Conservation (phyloP, 2,797 vertebrate genomes). For the Girardinus metallicus region DNA sequence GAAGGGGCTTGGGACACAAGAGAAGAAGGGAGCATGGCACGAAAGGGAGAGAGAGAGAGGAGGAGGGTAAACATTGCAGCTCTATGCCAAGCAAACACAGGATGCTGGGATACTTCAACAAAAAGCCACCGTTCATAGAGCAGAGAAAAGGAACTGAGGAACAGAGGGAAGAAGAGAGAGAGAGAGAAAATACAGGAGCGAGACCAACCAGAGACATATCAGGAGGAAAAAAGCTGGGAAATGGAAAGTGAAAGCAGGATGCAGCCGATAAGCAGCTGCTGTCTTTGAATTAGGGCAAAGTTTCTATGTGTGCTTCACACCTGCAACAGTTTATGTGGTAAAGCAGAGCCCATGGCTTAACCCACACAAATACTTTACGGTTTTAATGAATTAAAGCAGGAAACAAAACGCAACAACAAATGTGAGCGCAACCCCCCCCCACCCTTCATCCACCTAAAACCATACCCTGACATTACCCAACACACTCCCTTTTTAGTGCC, state of each 20-base stretch:
- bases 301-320: not conserved
- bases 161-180: slow-evolving; percentile 5
- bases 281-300: slow-evolving; percentile 7
- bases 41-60: slow-evolving; percentile 32
- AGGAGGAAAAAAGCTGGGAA: slow-evolving; percentile 30
- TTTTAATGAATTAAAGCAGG: not conserved
- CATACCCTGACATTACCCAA: not conserved
- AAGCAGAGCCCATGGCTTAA: not conserved
- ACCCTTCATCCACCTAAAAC: not conserved
- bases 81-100: slow-evolving; percentile 79
- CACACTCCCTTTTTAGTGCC: not conserved
- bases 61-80: slow-evolving; percentile 78
- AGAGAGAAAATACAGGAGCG: not conserved
- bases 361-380: not conserved
- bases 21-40: slow-evolving; percentile 27
- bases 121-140: slow-evolving; percentile 55
- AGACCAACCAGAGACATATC: slow-evolving; percentile 4
- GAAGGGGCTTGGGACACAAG: slow-evolving; percentile 21
- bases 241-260: slow-evolving; percentile 65
- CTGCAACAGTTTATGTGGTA: not conserved
- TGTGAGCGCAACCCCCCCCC: not conserved
- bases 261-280: slow-evolving; percentile 20
- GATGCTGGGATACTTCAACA: slow-evolving; percentile 80
- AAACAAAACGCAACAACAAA: not conserved
- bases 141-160: slow-evolving; percentile 25